Evolutionary conservation across 2,888 invertebrate species (phyloP).

Genomic region (Pasiphila rectangulata): DNA sequence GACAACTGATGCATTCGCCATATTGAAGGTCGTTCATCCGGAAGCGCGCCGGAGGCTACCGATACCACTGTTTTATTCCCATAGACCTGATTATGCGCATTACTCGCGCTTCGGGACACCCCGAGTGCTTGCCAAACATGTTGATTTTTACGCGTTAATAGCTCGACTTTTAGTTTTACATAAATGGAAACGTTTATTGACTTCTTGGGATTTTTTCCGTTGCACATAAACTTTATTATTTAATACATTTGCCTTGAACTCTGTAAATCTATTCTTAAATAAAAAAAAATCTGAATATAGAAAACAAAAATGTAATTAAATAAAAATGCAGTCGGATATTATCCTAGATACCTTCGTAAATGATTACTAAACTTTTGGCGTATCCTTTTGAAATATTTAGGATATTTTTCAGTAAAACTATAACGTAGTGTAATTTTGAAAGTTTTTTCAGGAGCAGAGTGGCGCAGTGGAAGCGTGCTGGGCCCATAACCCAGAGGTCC

Average conservation of each 20-base stretch:
- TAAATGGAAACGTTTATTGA: neutral
- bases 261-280: neutral
- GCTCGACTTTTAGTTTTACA: neutral
- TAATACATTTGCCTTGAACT: too few relatives aligned
- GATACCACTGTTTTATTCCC: conserved; percentile 47
- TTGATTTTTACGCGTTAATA: conserved; percentile 24
- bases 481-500: conserved; percentile 94
- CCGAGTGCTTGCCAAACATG: conserved; percentile 46
- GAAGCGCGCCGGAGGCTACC: conserved; percentile 46
- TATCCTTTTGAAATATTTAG: neutral
- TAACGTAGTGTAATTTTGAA: conserved; percentile 38
- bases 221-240: neutral
- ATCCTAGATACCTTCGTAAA: too few relatives aligned
- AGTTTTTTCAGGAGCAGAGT: conserved; percentile 68
- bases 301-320: neutral
- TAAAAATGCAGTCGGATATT: neutral
- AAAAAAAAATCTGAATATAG: neutral
- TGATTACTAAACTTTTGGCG: too few relatives aligned
- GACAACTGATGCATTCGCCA: conserved; percentile 58
- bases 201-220: neutral
- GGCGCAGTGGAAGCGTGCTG: conserved; percentile 92
- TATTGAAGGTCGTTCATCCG: conserved; percentile 40
- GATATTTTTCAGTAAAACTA: neutral
- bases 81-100: conserved; percentile 31
- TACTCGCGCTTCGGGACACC: conserved; percentile 35